Base-by-base conservation (phyloP, 2,797 vertebrate genomes). In the Phaenicophaeus curvirostris region DNA sequence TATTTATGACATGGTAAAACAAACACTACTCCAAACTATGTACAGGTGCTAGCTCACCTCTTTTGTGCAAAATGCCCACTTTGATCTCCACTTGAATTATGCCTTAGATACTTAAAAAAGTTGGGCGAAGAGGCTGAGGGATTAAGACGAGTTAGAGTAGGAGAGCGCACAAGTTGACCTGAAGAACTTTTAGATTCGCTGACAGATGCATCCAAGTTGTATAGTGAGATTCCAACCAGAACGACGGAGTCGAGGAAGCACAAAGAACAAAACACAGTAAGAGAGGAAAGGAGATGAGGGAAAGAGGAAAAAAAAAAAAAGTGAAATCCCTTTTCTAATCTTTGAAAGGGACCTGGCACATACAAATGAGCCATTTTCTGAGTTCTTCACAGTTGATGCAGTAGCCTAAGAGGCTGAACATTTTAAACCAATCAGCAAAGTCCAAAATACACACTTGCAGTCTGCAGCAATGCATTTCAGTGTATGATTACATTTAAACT, bases 41-140 rank as follows among this genome's bases (percentile, higher is more conserved):
- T 37, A 46, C 33, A 79, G 73, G 78, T 28, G 71, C 33, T 95
- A 87, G 94, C 98, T 98, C 98, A 99, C 98, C 98, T 99, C 96
- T 98, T 98, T 15, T 98, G 98, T 91, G 98, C 82, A 78, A 97
- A 95, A 89, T 94, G 96, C 71, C 97, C 96, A 79, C 97, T 95
- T 90, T 97, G 97, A 87, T 98, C 98, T 96, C 97, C 97, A 77
- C 96, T 96, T 85, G 98, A 96, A 90, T 94, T 97, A 91, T 97
- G 97, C 93, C 97, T 99, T 94, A 98, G 89, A 67, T 96, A 97
- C 92, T 98, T 98, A 46, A 98, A 97, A 87, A 98, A 98, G 94
- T 97, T 97, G 84, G 98, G 98, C 14, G 98, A 98, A 95, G 98
- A 98, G 67, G 96, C 96, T 2, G 97, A 98, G 77, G 98, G 96